Percentiles rank a stretch among this genome's conserved stretches.
Evolutionary conservation across 2,888 invertebrate genomes (phyloP).

Genomic region (Camponotus fellah): DNA sequence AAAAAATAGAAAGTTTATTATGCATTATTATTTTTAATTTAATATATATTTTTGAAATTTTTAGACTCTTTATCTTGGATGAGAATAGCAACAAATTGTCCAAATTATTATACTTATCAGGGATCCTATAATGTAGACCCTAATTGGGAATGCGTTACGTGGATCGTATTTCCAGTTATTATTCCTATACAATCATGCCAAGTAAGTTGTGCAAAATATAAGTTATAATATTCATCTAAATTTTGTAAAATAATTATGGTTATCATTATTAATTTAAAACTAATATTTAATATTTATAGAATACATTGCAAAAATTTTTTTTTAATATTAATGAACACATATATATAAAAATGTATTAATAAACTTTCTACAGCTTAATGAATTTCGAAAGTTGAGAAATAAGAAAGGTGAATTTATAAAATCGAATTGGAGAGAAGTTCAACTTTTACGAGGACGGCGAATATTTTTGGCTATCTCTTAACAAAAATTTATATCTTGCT

Average conservation of each 20-base stretch:
- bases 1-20: not conserved
- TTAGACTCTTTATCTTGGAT: constrained; percentile 80
- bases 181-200: constrained; percentile 75
- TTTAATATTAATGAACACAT: not conserved
- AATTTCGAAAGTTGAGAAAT: constrained; percentile 77
- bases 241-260: not conserved
- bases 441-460: constrained; percentile 69
- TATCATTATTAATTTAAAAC: not conserved
- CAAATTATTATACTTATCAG: constrained; percentile 77
- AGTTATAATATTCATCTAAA: not conserved
- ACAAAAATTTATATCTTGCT: not conserved
- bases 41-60: not conserved
- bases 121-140: constrained; percentile 73
- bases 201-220: constrained; percentile 61
- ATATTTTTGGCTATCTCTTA: constrained; percentile 69
- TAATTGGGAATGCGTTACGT: constrained; percentile 75
- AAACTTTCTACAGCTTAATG: constrained; percentile 67
- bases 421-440: constrained; percentile 68
- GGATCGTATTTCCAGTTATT: constrained; percentile 79
- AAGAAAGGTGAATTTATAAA: constrained; percentile 64
- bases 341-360: constrained; percentile 4
- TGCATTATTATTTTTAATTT: constrained; percentile 2
- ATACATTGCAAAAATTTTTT: not conserved
- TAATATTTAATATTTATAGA: not conserved
- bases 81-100: constrained; percentile 72